A percentile compares a stretch with the other conserved stretches of the same genome.
Conservation (phyloP, 2,113 vertebrate genomes). For the Lepus europaeus region DNA sequence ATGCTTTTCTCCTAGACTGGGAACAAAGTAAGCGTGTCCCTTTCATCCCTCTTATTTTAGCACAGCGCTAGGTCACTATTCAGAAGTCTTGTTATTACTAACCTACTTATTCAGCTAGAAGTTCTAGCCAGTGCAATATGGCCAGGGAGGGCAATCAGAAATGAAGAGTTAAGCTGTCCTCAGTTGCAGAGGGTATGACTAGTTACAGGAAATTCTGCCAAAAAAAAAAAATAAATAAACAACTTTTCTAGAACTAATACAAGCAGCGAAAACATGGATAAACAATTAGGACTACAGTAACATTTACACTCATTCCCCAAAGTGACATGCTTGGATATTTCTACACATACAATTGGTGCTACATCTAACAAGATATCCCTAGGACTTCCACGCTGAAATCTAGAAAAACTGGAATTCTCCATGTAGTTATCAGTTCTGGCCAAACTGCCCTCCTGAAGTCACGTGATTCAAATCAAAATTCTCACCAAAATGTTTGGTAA, state of each 20-base stretch:
- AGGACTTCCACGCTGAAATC: not conserved
- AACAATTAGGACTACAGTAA: not conserved
- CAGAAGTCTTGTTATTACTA: too few relatives aligned
- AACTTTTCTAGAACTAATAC: not conserved
- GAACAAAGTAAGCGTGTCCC: not conserved
- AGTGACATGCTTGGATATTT: not conserved
- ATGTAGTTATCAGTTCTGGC: not conserved
- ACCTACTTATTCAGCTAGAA: too few relatives aligned
- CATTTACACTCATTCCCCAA: not conserved
- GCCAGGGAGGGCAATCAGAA: not conserved
- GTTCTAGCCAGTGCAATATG: not conserved
- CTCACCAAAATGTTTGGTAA: not conserved
- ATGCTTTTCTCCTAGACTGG: not conserved
- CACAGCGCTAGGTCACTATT: too few relatives aligned
- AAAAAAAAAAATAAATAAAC: not conserved
- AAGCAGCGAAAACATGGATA: not conserved
- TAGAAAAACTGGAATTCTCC: not conserved
- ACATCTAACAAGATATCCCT: not conserved
- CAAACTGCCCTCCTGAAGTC: not conserved
- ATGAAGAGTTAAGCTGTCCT: not conserved
- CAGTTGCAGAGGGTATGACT: not conserved
- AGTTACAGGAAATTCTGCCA: not conserved
- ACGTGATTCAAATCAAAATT: not conserved
- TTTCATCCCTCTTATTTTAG: not conserved
- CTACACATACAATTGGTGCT: not conserved